These are phyloP conservation scores for Tanaodytes sp. DNA, from an alignment of 2,888 invertebrate genomes.

Conservation along the genomic window DNA sequence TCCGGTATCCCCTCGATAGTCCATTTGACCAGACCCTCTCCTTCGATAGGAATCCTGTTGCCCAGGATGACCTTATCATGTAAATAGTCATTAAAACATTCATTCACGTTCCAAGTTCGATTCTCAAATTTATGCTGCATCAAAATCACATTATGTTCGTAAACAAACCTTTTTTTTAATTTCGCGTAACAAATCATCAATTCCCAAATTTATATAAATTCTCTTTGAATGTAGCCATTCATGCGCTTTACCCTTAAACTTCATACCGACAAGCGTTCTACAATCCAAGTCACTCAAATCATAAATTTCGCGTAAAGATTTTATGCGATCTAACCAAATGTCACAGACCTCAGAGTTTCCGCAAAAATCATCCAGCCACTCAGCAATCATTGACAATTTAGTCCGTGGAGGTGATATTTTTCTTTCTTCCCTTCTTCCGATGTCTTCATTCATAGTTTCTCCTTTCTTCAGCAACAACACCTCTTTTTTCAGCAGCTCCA, in stretches of 20 bases:
- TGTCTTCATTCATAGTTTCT: not conserved
- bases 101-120: not conserved
- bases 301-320: no score
- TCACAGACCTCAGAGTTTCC: not conserved
- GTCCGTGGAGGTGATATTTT: not conserved
- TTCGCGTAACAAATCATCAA: not conserved
- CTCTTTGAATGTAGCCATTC: not conserved
- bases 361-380: not conserved
- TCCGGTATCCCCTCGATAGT: not conserved
- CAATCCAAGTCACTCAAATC: no score
- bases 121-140: not conserved
- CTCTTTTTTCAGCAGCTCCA: not conserved
- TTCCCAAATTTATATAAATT: not conserved
- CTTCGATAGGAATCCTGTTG: not conserved
- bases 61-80: not conserved
- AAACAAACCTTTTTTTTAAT: not conserved
- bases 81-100: not conserved
- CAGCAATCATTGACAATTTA: not conserved
- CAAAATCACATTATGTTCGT: not conserved
- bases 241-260: not conserved
- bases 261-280: no score
- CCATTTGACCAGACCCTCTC: not conserved
- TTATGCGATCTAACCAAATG: not conserved
- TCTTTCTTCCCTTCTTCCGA: not conserved
- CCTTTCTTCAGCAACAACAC: not conserved